These are phyloP conservation scores for Ischnus inquisitorius DNA, from an alignment of 2,888 invertebrate genomes.

Conservation along the genomic window DNA sequence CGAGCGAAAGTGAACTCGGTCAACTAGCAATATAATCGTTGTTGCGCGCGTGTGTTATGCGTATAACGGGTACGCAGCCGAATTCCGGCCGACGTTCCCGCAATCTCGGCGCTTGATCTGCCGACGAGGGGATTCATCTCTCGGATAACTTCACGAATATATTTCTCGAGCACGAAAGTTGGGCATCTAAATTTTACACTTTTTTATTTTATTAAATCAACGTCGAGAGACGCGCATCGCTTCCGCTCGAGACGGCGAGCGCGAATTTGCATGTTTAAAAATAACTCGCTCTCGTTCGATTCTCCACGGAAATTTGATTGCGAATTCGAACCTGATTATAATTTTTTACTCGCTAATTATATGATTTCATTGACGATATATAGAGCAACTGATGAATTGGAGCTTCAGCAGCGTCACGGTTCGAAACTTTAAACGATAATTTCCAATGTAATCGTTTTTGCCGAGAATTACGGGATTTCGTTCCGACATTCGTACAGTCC, in stretches of 20 bases:
- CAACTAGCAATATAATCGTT: constrained; percentile 39
- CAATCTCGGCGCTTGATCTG: constrained; percentile 2
- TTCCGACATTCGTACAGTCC: background rate
- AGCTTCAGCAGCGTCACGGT: too few species aligned
- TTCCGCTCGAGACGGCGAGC: background rate
- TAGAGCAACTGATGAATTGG: too few species aligned
- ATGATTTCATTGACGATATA: too few species aligned
- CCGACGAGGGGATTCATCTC: constrained; percentile 25
- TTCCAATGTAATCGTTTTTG: too few species aligned
- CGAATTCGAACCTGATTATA: too few species aligned
- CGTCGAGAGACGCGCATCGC: background rate
- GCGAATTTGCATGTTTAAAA: too few species aligned
- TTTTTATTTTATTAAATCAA: background rate
- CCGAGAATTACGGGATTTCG: background rate
- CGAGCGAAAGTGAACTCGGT: constrained; percentile 58
- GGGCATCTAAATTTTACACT: background rate
- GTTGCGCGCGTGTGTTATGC: constrained; percentile 10
- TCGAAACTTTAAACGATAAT: too few species aligned
- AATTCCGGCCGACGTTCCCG: constrained; percentile 37
- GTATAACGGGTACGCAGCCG: constrained; percentile 47
- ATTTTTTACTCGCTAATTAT: too few species aligned
- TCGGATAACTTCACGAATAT: constrained; percentile 27
- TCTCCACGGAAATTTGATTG: too few species aligned
- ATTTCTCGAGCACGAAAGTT: background rate
- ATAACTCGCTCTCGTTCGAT: too few species aligned